phyloP scores from a whole-genome alignment of 2,888 invertebrate genomes.

The Coelopa pilipes region DNA sequence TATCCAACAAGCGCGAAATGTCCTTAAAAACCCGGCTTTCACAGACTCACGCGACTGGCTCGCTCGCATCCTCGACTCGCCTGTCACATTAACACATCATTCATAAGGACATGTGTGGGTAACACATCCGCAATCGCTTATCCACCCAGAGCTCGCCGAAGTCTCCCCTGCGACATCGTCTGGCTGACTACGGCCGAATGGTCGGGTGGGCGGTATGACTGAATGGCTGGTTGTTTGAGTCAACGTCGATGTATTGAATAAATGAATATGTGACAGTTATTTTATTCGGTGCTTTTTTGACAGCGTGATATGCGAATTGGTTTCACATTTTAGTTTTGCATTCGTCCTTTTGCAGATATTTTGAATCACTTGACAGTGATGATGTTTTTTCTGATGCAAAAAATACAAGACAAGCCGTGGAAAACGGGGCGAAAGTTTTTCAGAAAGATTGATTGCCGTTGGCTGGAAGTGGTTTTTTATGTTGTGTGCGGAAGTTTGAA shows the following conservation, averaged over 20 bases:
- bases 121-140: constrained; percentile 47
- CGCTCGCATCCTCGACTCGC: constrained; percentile 37
- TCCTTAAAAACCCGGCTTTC: not conserved
- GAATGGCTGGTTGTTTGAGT: constrained; percentile 25
- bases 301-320: constrained; percentile 59
- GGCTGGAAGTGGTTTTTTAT: constrained; percentile 57
- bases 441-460: constrained; percentile 54
- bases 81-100: constrained; percentile 65
- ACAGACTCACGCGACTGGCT: not conserved
- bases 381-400: constrained; percentile 58
- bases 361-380: constrained; percentile 60
- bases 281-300: constrained; percentile 43
- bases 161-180: constrained; percentile 32
- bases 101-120: constrained; percentile 60
- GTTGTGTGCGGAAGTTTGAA: not conserved
- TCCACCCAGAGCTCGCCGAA: constrained; percentile 19
- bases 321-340: constrained; percentile 55
- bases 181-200: not conserved
- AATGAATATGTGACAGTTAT: constrained; percentile 30
- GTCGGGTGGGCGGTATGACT: no score
- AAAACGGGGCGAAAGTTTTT: constrained; percentile 5
- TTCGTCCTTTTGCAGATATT: constrained; percentile 24
- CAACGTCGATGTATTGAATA: constrained; percentile 26
- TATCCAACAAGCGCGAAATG: not conserved
- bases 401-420: constrained; percentile 13